These are phyloP conservation scores for Drymonia ruficornis DNA, from an alignment of 2,888 invertebrate species.

Conservation along the genomic window DNA sequence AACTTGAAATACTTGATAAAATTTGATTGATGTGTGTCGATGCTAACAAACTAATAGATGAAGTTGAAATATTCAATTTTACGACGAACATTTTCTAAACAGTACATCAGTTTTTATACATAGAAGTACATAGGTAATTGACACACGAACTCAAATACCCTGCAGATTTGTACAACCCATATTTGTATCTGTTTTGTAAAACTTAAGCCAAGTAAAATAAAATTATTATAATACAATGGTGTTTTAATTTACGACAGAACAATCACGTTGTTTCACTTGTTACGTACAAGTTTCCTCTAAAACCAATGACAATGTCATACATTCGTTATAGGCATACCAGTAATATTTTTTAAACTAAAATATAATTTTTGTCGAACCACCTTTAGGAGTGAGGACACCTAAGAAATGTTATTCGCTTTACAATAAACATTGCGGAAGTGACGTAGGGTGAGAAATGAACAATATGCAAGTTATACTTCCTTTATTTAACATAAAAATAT, in stretches of 20 bases:
- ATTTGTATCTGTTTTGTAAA: slow-evolving; percentile 81
- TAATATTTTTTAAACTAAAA: too few species aligned
- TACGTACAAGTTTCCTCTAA: too few species aligned
- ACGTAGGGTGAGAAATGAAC: too few species aligned
- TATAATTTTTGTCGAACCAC: too few species aligned
- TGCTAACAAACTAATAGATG: too few species aligned
- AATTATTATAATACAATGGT: slow-evolving; percentile 43
- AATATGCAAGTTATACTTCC: too few species aligned
- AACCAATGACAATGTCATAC: too few species aligned
- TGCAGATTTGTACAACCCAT: slow-evolving; percentile 74
- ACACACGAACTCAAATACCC: slow-evolving; percentile 50
- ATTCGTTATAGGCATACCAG: too few species aligned
- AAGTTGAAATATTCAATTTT: slow-evolving; percentile 11
- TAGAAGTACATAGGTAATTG: slow-evolving; percentile 40
- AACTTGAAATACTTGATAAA: slow-evolving; percentile 38
- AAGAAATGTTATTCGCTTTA: too few species aligned
- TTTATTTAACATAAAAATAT: too few species aligned
- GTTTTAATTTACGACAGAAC: slow-evolving; percentile 13
- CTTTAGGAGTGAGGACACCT: too few species aligned
- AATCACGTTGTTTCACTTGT: not conserved
- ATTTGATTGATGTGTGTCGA: slow-evolving; percentile 9
- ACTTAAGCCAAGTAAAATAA: slow-evolving; percentile 69
- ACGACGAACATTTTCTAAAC: slow-evolving; percentile 31
- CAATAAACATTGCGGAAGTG: too few species aligned
- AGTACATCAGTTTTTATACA: slow-evolving; percentile 34